phyloP scores from a whole-genome alignment of 2,797 vertebrate species.

The Gymnoscopelus braueri region DNA sequence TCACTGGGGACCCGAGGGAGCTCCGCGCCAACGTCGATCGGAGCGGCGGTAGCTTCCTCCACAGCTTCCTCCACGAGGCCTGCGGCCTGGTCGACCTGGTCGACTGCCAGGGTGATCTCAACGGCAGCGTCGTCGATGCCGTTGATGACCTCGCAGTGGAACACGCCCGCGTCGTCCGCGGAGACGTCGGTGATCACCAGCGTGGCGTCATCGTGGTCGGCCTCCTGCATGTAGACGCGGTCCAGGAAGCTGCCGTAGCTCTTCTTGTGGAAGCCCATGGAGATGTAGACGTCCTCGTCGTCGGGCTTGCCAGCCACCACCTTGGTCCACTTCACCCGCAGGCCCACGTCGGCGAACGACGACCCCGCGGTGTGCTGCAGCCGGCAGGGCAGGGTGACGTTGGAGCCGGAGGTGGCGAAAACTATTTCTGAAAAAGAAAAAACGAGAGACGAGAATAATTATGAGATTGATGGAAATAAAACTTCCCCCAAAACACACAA shows the following conservation, averaged over 20 bases:
- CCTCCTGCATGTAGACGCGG: constrained; percentile 80
- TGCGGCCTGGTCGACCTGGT: too few relatives aligned
- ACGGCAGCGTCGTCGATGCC: constrained; percentile 87
- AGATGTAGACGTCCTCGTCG: constrained; percentile 85
- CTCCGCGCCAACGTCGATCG: too few relatives aligned
- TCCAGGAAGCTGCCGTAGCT: constrained; percentile 83
- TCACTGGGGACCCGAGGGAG: too few relatives aligned
- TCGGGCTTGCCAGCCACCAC: constrained; percentile 83
- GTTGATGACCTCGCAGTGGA: constrained; percentile 90
- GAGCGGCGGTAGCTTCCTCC: too few relatives aligned
- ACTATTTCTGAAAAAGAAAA: constrained; percentile 68
- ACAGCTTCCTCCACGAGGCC: too few relatives aligned
- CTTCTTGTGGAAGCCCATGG: constrained; percentile 90
- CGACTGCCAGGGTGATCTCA: constrained; percentile 67
- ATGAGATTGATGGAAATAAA: constrained; percentile 8
- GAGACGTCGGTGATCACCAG: constrained; percentile 83
- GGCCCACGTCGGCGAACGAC: constrained; percentile 72
- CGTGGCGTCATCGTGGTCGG: constrained; percentile 85
- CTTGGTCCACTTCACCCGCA: constrained; percentile 94
- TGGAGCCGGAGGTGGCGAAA: constrained; percentile 82
- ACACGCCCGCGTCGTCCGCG: constrained; percentile 87
- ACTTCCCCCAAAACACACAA: too few relatives aligned
- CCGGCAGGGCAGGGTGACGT: constrained; percentile 75
- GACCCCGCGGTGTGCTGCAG: constrained; percentile 49
- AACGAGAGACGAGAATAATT: constrained; percentile 67